A percentile compares a stretch with the other conserved stretches of the same genome.
phyloP scores from a whole-genome alignment of 2,113 vertebrate genomes.

The Gnathonemus longibarbis region DNA sequence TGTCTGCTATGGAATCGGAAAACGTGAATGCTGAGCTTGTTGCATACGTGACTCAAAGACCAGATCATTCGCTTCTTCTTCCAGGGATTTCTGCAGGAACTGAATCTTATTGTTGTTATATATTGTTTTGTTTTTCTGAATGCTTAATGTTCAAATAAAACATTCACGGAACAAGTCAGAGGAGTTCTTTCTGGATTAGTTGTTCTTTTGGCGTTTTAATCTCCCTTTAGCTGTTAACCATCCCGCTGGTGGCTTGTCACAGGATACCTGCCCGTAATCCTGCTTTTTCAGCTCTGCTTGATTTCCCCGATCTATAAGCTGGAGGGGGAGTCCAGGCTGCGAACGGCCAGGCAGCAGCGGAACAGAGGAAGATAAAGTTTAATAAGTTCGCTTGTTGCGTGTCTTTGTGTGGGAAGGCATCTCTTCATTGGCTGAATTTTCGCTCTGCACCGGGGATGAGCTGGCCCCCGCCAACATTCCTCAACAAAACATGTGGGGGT shows the following conservation, averaged over 20 bases:
- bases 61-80: background rate
- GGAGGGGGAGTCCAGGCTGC: background rate
- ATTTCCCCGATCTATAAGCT: background rate
- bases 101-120: background rate
- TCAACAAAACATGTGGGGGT: background rate
- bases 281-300: background rate
- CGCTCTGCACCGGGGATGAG: background rate
- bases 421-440: background rate
- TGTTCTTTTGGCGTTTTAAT: background rate
- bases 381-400: background rate
- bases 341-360: background rate
- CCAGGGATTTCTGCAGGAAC: background rate
- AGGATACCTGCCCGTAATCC: background rate
- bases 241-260: background rate
- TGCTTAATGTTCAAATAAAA: background rate
- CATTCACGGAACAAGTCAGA: background rate
- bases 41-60: background rate
- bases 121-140: background rate
- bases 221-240: background rate
- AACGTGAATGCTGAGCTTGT: background rate
- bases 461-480: background rate
- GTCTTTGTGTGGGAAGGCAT: constrained; percentile 2
- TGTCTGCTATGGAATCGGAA: background rate
- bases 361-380: background rate
- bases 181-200: background rate